Conservation (phyloP, 64 coral and sea anemone species). For the Hydrozoanthus tunicans region DNA sequence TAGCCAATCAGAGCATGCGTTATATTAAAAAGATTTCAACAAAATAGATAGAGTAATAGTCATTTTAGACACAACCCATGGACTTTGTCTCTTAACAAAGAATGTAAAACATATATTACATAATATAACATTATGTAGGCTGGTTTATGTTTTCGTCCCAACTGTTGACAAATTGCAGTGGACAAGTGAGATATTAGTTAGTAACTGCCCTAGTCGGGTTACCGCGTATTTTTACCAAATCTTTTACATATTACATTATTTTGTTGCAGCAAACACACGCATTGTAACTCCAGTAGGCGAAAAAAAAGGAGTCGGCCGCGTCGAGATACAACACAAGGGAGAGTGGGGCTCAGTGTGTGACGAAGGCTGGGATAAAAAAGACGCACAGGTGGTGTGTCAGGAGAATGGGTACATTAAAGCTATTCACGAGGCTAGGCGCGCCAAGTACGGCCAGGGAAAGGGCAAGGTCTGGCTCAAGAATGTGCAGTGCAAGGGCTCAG, state of each 20-base stretch:
- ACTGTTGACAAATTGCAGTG: too few species aligned
- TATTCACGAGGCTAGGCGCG: constrained; percentile 65
- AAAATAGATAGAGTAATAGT: too few species aligned
- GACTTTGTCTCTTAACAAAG: too few species aligned
- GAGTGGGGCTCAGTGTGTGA: constrained; percentile 88
- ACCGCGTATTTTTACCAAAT: too few species aligned
- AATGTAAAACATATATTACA: too few species aligned
- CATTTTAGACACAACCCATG: too few species aligned
- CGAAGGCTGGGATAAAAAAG: constrained; percentile 73
- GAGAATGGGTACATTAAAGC: constrained; percentile 81
- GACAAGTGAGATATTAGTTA: too few species aligned
- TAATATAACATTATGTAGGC: too few species aligned
- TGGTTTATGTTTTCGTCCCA: too few species aligned
- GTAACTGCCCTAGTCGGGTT: too few species aligned
- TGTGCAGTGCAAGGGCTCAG: constrained; percentile 67
- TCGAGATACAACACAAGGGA: constrained; percentile 70
- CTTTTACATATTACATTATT: neutral
- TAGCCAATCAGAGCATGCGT: too few species aligned
- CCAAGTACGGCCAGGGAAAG: constrained; percentile 76
- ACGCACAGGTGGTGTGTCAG: constrained; percentile 81
- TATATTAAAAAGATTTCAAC: too few species aligned
- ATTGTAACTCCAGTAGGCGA: constrained; percentile 64
- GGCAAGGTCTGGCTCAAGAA: constrained; percentile 75
- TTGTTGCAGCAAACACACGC: constrained; percentile 20
- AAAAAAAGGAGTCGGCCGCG: constrained; percentile 62